These are phyloP conservation scores for Hirtodrosophila duncani DNA, from an alignment of 2,888 invertebrate species.

Conservation along the genomic window DNA sequence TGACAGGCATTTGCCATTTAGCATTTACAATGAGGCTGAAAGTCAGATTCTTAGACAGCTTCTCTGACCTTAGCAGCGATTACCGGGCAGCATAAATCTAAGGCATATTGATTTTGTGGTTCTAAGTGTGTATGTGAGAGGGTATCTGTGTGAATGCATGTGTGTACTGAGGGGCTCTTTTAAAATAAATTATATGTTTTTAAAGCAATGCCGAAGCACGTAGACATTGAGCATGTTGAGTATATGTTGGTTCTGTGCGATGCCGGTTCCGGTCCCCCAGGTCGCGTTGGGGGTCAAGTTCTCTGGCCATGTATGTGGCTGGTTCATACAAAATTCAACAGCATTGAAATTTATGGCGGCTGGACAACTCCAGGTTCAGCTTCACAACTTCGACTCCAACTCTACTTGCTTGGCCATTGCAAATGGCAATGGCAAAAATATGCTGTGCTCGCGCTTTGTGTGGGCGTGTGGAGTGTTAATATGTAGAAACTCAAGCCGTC, in stretches of 20 bases:
- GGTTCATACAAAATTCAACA: slow-evolving; percentile 65
- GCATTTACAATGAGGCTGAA: slow-evolving; percentile 68
- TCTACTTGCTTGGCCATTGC: background rate
- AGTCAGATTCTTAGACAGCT: slow-evolving; percentile 24
- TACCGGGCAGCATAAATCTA: slow-evolving; percentile 67
- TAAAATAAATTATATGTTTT: slow-evolving; percentile 71
- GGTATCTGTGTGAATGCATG: slow-evolving; percentile 12
- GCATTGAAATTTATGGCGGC: slow-evolving; percentile 72
- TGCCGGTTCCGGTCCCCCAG: too few species aligned
- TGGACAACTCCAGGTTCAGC: slow-evolving; percentile 53
- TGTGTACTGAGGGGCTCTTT: slow-evolving; percentile 55
- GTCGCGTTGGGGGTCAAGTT: slow-evolving; percentile 33
- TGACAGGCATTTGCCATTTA: slow-evolving; percentile 67
- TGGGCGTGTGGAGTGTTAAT: slow-evolving; percentile 48
- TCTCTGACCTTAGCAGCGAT: slow-evolving; percentile 58
- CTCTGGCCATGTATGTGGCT: slow-evolving; percentile 10
- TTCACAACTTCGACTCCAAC: background rate
- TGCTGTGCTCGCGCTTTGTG: slow-evolving; percentile 47
- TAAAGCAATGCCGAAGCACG: slow-evolving; percentile 60
- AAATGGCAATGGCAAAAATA: slow-evolving; percentile 50
- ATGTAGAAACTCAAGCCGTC: slow-evolving; percentile 31
- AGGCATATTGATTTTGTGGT: slow-evolving; percentile 59
- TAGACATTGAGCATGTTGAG: slow-evolving; percentile 12
- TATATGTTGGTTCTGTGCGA: too few species aligned
- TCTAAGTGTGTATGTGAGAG: slow-evolving; percentile 6